Conservation (phyloP, 23 tunicate species). For the Phallusia fumigata region DNA sequence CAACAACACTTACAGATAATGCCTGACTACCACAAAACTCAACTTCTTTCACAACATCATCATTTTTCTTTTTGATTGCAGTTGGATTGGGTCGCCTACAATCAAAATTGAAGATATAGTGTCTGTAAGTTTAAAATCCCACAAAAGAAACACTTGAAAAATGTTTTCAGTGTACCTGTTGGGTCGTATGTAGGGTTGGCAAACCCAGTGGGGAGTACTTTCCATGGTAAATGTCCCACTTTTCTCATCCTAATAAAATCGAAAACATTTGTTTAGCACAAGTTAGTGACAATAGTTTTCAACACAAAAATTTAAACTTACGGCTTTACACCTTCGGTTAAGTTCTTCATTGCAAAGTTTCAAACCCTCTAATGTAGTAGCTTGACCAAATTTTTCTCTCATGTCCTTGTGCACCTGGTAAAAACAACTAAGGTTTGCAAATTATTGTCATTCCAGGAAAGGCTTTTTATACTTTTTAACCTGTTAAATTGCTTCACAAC, state of each 20-base stretch:
- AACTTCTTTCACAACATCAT: neutral
- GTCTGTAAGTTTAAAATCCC: too few species aligned
- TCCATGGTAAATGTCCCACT: neutral
- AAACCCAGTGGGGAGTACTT: conserved; percentile 61
- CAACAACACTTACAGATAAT: neutral
- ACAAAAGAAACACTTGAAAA: neutral
- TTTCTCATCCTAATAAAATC: neutral
- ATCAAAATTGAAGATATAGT: too few species aligned
- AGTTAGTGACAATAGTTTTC: neutral
- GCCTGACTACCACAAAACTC: neutral
- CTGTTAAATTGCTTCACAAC: too few species aligned
- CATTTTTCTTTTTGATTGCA: neutral
- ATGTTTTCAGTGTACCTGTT: conserved; percentile 24
- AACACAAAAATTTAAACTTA: neutral
- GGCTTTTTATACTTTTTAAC: too few species aligned
- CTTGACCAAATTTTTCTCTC: conserved; percentile 39
- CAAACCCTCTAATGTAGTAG: conserved; percentile 30
- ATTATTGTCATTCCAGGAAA: too few species aligned
- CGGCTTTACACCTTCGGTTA: conserved; percentile 18
- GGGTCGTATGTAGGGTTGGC: conserved; percentile 79
- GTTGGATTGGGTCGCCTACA: neutral
- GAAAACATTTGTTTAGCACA: too few species aligned
- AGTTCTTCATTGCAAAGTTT: conserved; percentile 29
- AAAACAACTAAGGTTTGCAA: too few species aligned
- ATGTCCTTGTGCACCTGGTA: conserved; percentile 37